phyloP scores from a whole-genome alignment of 2,888 invertebrate species.

The Romanomermis culicivorax region DNA sequence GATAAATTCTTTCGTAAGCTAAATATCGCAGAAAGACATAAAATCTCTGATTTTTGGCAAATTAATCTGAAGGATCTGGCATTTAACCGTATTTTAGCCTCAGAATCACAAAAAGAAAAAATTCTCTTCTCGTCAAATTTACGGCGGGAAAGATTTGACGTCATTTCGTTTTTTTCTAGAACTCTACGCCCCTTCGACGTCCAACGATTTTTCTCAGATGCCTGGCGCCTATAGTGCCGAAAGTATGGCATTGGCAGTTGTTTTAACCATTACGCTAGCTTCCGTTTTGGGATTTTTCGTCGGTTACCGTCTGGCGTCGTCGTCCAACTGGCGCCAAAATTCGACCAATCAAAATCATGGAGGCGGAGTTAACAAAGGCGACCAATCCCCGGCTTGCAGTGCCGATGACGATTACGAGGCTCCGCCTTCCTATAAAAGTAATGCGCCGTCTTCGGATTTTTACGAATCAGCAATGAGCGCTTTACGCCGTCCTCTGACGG shows the following conservation, averaged over 20 bases:
- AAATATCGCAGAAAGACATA: no score
- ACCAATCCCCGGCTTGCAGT: constrained; percentile 5
- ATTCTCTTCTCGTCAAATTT: no score
- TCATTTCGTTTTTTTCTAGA: no score
- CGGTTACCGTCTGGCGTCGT: constrained; percentile 19
- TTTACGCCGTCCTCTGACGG: not conserved
- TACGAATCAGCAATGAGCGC: not conserved
- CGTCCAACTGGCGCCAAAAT: not conserved
- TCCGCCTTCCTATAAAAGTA: not conserved
- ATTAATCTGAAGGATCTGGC: no score
- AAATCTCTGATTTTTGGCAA: no score
- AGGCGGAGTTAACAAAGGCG: constrained; percentile 3
- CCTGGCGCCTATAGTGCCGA: constrained; percentile 7
- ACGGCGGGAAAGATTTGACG: no score
- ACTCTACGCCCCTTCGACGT: not conserved
- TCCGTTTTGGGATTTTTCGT: constrained; percentile 18
- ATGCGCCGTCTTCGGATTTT: not conserved
- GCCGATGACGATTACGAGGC: constrained; percentile 17
- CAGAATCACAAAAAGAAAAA: no score
- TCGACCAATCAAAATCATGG: not conserved
- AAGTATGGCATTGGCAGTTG: constrained; percentile 15
- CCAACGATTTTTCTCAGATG: not conserved
- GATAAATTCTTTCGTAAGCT: no score
- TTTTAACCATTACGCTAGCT: constrained; percentile 17
- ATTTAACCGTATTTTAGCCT: no score